Conservation (phyloP, 1,140 invertebrate species). For the Drosophila subpulchrella region DNA sequence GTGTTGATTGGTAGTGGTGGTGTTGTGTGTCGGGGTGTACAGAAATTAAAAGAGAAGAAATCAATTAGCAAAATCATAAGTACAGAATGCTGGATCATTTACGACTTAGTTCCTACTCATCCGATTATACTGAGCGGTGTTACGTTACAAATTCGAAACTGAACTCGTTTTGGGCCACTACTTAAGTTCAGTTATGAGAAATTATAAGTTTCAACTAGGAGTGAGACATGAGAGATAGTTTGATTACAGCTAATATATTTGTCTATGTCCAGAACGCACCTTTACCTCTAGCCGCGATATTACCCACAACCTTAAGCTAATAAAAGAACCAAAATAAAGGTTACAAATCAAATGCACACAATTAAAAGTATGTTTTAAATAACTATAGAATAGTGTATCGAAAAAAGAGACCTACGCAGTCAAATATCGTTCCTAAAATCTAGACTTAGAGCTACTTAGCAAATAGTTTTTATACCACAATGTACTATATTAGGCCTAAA, state of each 20-base stretch:
- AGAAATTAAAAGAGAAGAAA: slow-evolving; percentile 81
- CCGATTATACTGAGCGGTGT: slow-evolving; percentile 39
- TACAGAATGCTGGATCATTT: slow-evolving; percentile 50
- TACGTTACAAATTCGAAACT: slow-evolving; percentile 24
- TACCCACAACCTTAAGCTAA: slow-evolving; percentile 82
- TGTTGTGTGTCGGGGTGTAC: slow-evolving; percentile 56
- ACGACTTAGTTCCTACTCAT: slow-evolving; percentile 49
- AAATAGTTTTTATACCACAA: too few species aligned
- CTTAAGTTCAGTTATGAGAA: slow-evolving; percentile 27
- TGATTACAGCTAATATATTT: slow-evolving; percentile 22
- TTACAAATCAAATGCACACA: slow-evolving; percentile 50
- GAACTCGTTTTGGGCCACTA: slow-evolving; percentile 32
- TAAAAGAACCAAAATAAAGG: slow-evolving; percentile 62
- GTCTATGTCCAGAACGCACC: slow-evolving; percentile 67
- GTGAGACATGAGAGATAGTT: slow-evolving; percentile 43
- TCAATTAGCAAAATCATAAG: slow-evolving; percentile 78
- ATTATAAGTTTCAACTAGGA: slow-evolving; percentile 33
- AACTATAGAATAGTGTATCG: slow-evolving; percentile 2
- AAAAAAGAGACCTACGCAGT: not conserved
- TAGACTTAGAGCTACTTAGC: not conserved
- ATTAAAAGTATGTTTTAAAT: slow-evolving; percentile 25
- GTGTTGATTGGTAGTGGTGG: slow-evolving; percentile 23
- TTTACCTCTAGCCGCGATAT: slow-evolving; percentile 78
- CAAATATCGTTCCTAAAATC: not conserved
- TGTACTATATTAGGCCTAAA: too few species aligned